Evolutionary conservation across 2,797 vertebrate species (phyloP).

Genomic region (Hemitrygon akajei): DNA sequence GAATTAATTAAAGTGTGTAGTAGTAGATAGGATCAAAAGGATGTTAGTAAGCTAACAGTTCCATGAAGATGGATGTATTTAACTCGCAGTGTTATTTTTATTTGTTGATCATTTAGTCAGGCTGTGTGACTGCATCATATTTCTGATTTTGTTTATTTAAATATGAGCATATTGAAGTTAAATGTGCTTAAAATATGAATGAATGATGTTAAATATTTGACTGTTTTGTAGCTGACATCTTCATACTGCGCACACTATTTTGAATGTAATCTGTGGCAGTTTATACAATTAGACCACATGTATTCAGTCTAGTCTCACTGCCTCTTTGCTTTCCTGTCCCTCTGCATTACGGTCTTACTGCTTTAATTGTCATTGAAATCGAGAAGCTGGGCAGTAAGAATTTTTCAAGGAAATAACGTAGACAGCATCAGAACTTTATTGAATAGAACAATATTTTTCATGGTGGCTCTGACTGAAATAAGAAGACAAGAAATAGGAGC

Average conservation of each 20-base stretch:
- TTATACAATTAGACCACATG: neutral
- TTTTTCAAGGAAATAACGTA: neutral
- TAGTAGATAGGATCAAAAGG: neutral
- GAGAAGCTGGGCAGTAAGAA: neutral
- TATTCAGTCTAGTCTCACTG: neutral
- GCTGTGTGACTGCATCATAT: neutral
- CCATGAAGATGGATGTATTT: neutral
- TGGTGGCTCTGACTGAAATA: no score
- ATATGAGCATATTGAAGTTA: neutral
- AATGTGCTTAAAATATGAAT: neutral
- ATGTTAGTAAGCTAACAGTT: neutral
- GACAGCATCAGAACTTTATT: neutral
- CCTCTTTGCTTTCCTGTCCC: neutral
- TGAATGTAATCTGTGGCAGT: neutral
- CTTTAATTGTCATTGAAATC: neutral
- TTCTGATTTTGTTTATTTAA: neutral
- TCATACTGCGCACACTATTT: neutral
- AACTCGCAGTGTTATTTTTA: neutral
- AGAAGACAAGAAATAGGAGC: no score
- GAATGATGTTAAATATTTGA: neutral
- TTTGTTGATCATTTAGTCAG: neutral
- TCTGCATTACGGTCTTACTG: neutral
- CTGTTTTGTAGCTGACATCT: neutral
- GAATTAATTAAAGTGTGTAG: neutral
- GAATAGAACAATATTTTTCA: neutral